Evolutionary conservation across 2,113 vertebrate species (phyloP).

Genomic region (Siniperca knerii): DNA sequence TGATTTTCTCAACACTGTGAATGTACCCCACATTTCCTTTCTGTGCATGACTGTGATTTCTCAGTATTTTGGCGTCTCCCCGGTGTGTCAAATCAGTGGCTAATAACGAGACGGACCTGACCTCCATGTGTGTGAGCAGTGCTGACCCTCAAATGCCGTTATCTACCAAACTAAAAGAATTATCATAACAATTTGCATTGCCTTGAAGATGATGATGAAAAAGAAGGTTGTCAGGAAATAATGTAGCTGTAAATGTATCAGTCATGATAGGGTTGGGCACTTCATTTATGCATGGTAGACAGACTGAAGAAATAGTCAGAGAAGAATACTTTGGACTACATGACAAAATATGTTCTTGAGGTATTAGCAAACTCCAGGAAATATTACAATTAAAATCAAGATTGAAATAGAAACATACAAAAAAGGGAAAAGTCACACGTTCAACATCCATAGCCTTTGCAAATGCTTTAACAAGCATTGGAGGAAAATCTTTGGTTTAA

Average conservation of each 20-base stretch:
- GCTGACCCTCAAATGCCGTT: background rate
- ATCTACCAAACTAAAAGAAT: slow-evolving; percentile 21
- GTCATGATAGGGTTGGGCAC: background rate
- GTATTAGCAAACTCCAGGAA: background rate
- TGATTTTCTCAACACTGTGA: background rate
- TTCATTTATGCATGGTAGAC: background rate
- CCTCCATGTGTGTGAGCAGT: background rate
- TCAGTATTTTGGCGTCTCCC: background rate
- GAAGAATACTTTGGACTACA: background rate
- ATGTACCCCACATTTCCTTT: background rate
- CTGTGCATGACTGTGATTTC: background rate
- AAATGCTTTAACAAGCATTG: background rate
- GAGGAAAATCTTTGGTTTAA: no score
- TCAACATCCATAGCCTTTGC: background rate
- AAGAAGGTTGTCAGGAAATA: background rate
- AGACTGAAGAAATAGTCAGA: background rate
- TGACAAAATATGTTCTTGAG: background rate
- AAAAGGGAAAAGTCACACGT: background rate
- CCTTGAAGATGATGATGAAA: slow-evolving; percentile 19
- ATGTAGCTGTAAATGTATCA: background rate
- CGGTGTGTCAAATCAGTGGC: background rate
- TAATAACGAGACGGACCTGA: slow-evolving; percentile 12
- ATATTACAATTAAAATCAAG: background rate
- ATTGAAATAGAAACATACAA: background rate
- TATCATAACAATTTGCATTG: slow-evolving; percentile 6